Evolutionary conservation across 2,797 vertebrate species (phyloP), one percentile per base, ranked within the genome.

Genomic region (Lepilemur septentrionalis): DNA sequence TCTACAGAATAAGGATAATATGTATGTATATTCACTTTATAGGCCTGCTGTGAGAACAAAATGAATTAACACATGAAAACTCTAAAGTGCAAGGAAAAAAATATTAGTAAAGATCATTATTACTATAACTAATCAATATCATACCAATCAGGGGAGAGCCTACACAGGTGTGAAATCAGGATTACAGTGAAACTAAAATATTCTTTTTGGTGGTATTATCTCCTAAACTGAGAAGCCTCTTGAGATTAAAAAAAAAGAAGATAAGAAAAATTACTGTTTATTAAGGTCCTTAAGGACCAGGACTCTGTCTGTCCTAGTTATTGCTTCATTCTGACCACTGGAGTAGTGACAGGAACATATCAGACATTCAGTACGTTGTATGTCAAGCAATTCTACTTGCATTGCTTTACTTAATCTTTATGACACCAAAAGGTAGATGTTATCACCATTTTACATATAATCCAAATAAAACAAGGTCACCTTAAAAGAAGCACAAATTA

Each of bases 101-200:
- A 82, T 57, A 88, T 46, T 82, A 78, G 22, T 69, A 55, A 85
- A 96, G 67, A 43, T 83, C 15, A 72, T 79, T 57, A 86, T 17
- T 41, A 59, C 35, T 6, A 7, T 38, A 69, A 79, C 41, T 67
- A 76, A 80, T 52, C 38, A 88, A 41, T 50, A 57, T 61, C 55
- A 46, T 38, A 57, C 52, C 61, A 20, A 35, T 48, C 11, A 48
- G 25, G 46, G 35, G 17, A 28, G 17, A 69, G 23, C n/a, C 72
- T 82, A 43, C 15, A 32, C 76, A 70, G 73, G n/a, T 67, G 7
- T 79, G 63, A 95, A 85, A 52, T 63, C 55, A 35, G 23, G 75
- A 81, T 55, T 28, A 41, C 73, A 43, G 18, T 7, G 63, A 65
- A 59, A 79, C 4, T 28, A 35, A 32, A 81, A 35, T 63, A 50